Percentiles rank a stretch among this genome's conserved stretches.
Evolutionary conservation across 1,140 invertebrate genomes (phyloP).

Genomic region (Drosophila kanapiae): DNA sequence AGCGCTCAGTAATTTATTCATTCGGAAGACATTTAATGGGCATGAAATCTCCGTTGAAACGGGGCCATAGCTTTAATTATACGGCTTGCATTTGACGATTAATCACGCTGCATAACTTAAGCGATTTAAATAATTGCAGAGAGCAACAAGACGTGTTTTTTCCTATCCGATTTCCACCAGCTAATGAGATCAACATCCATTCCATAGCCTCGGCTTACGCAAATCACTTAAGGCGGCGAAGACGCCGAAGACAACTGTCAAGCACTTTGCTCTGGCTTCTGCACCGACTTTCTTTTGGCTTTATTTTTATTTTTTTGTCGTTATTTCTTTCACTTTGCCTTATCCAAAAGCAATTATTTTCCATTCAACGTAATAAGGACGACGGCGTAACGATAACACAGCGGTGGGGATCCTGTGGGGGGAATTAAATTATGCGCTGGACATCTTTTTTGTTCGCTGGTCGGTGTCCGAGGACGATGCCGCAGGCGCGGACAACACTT

Average conservation of each 20-base stretch:
- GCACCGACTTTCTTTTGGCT: conserved; percentile 4
- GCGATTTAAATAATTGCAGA: conserved; percentile 28
- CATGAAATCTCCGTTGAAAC: background rate
- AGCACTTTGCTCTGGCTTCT: conserved; percentile 23
- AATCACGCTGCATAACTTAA: conserved; percentile 38
- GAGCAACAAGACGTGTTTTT: conserved; percentile 30
- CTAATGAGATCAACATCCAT: conserved; percentile 43
- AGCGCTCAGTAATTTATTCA: conserved; percentile 21
- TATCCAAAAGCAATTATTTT: conserved; percentile 84
- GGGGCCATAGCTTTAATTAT: conserved; percentile 19
- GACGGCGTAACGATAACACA: conserved; percentile 66
- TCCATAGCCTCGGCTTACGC: conserved; percentile 25
- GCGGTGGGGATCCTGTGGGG: conserved; percentile 16
- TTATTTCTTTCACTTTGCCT: conserved; percentile 81
- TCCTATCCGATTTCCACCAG: conserved; percentile 36
- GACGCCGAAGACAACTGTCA: conserved; percentile 32
- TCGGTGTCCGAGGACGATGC: conserved; percentile 32
- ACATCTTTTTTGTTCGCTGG: conserved; percentile 41
- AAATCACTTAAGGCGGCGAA: conserved; percentile 50
- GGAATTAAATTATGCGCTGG: conserved; percentile 74
- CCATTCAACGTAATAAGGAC: conserved; percentile 82
- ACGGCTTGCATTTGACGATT: conserved; percentile 19
- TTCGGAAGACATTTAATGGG: conserved; percentile 13
- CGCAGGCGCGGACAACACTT: conserved; percentile 53
- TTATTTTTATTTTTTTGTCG: conserved; percentile 41